Evolutionary conservation across 2,888 invertebrate genomes (phyloP).

Genomic region (Schizotus pectinicornis): DNA sequence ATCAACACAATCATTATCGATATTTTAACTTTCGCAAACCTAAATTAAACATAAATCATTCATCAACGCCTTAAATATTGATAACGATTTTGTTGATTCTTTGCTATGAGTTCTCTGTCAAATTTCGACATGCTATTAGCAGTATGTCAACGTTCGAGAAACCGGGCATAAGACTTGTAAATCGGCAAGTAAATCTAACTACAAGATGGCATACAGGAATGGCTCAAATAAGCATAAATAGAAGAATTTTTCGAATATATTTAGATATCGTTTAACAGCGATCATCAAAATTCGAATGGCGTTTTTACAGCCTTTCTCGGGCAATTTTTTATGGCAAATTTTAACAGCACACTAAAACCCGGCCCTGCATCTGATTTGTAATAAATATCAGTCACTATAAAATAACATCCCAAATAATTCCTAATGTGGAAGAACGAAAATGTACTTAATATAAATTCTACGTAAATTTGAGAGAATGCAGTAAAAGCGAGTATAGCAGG

Average conservation of each 20-base stretch:
- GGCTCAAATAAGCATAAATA: too few species aligned
- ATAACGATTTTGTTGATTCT: too few species aligned
- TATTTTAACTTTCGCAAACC: too few species aligned
- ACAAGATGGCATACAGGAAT: too few species aligned
- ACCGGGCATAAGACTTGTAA: too few species aligned
- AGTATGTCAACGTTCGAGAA: too few species aligned
- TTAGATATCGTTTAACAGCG: constrained; percentile 17
- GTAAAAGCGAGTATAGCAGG: not conserved
- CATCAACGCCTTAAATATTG: too few species aligned
- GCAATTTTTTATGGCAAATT: constrained; percentile 23
- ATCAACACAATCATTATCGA: too few species aligned
- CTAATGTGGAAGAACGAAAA: constrained; percentile 1
- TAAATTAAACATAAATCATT: too few species aligned
- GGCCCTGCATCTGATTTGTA: constrained; percentile 20
- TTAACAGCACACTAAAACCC: constrained; percentile 21
- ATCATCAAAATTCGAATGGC: constrained; percentile 18
- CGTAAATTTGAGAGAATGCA: not conserved
- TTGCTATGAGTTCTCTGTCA: too few species aligned
- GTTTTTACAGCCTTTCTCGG: constrained; percentile 21
- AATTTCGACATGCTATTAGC: too few species aligned
- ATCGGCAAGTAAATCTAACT: too few species aligned
- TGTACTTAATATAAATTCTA: not conserved
- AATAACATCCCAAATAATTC: not conserved
- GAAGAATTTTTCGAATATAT: constrained; percentile 1
- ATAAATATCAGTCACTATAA: constrained; percentile 6